A percentile compares a stretch with the other conserved stretches of the same genome.
Evolutionary conservation across 2,797 vertebrate species (phyloP).

Genomic region (Gymnopithys bicolor): DNA sequence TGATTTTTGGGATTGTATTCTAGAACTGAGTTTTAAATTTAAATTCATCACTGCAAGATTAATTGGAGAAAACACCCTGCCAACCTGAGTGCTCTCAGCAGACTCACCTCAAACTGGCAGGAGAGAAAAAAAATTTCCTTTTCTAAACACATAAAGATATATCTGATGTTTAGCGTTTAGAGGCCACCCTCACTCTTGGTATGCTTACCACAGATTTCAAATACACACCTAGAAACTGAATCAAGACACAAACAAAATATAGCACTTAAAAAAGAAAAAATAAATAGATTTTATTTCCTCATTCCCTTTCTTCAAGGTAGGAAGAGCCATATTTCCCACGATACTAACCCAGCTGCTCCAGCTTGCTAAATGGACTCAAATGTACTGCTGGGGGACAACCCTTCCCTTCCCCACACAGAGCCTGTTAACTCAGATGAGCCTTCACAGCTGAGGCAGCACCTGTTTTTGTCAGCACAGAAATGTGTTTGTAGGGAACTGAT

Average conservation of each 20-base stretch:
- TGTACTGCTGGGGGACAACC: neutral
- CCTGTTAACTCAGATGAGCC: neutral
- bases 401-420: neutral
- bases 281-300: rapidly evolving
- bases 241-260: neutral
- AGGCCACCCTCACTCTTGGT: neutral
- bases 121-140: neutral
- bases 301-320: neutral
- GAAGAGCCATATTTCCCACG: neutral
- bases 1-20: neutral
- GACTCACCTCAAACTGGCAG: neutral
- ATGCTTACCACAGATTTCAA: neutral
- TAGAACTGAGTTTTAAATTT: neutral
- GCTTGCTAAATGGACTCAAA: neutral
- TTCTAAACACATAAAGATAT: neutral
- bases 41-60: neutral
- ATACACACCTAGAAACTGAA: neutral
- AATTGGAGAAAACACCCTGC: neutral
- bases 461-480: neutral
- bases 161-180: neutral
- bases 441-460: neutral
- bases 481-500: neutral
- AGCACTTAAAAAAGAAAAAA: no score
- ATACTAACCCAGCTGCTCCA: neutral
- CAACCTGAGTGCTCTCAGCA: neutral